These are phyloP conservation scores for Harmothoe impar DNA, from an alignment of 2,888 invertebrate genomes.

Conservation along the genomic window DNA sequence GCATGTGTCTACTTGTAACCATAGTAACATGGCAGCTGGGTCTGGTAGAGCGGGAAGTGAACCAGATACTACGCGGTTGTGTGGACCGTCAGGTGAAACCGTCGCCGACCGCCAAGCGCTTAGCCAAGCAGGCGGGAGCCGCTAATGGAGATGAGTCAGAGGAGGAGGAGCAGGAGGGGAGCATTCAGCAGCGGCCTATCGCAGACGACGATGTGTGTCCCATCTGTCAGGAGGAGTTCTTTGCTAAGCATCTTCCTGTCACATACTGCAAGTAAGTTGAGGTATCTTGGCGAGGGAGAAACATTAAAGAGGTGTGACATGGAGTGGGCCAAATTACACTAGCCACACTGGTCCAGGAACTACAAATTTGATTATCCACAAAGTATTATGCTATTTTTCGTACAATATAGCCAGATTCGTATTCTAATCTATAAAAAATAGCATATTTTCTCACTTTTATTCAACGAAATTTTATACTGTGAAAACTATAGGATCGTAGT, in stretches of 20 bases:
- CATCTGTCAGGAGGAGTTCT: constrained; percentile 83
- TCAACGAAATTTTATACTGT: too few relatives aligned
- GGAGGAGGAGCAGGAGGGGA: constrained; percentile 18
- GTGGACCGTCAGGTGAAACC: constrained; percentile 71
- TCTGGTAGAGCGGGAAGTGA: constrained; percentile 82
- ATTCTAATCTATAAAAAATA: too few relatives aligned
- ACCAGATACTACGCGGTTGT: constrained; percentile 78
- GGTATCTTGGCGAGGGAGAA: not conserved
- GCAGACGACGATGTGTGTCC: constrained; percentile 83
- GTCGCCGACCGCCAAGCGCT: constrained; percentile 54
- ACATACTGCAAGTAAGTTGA: constrained; percentile 83
- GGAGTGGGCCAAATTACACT: too few relatives aligned
- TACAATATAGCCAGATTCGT: too few relatives aligned
- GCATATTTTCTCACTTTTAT: too few relatives aligned
- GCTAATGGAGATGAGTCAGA: not conserved
- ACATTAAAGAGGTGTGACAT: too few relatives aligned
- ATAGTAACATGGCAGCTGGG: constrained; percentile 83
- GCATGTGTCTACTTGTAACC: not conserved
- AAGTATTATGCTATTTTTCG: too few relatives aligned
- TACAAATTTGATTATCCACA: too few relatives aligned
- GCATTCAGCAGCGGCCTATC: constrained; percentile 78
- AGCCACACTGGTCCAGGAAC: too few relatives aligned
- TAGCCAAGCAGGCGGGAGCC: constrained; percentile 64
- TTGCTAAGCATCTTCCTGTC: constrained; percentile 81
- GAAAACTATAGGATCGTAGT: too few relatives aligned